Evolutionary conservation across 2,888 invertebrate species (phyloP).

Genomic region (Norana najaformis): DNA sequence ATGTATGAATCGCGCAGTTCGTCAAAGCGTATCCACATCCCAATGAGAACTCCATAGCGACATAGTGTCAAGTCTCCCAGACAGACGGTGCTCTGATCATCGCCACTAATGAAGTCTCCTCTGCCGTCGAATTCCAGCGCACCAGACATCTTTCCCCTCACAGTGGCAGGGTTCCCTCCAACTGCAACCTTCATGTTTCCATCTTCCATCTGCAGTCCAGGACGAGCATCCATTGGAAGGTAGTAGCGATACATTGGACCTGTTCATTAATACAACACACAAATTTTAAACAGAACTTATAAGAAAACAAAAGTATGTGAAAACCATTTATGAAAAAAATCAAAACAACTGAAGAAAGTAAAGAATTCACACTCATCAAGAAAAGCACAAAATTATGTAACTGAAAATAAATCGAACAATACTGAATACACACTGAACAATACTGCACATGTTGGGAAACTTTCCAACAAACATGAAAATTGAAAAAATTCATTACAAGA

Average conservation of each 20-base stretch:
- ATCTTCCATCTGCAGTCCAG: conserved; percentile 27
- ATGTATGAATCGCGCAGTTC: conserved; percentile 47
- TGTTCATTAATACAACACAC: conserved; percentile 34
- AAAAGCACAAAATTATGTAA: no score
- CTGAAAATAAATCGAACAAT: no score
- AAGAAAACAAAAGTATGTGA: background rate
- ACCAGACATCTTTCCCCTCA: conserved; percentile 39
- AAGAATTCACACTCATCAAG: no score
- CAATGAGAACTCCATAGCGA: conserved; percentile 51
- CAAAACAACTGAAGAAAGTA: no score
- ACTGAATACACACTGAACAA: no score
- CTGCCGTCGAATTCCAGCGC: conserved; percentile 50
- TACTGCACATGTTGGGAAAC: no score
- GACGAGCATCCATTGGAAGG: conserved; percentile 50
- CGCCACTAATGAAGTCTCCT: conserved; percentile 47
- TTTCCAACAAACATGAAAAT: no score
- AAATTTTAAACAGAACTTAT: background rate
- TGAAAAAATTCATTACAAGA: background rate
- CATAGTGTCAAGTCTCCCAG: conserved; percentile 49
- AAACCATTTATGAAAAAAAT: no score
- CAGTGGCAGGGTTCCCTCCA: conserved; percentile 39
- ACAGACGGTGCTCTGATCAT: conserved; percentile 47
- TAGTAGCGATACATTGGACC: conserved; percentile 54
- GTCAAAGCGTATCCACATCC: conserved; percentile 54
- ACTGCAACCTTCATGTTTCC: conserved; percentile 30